A percentile compares a stretch with the other conserved stretches of the same genome.
phyloP scores from a whole-genome alignment of 2,113 vertebrate species.

The Notothenia rossii region DNA sequence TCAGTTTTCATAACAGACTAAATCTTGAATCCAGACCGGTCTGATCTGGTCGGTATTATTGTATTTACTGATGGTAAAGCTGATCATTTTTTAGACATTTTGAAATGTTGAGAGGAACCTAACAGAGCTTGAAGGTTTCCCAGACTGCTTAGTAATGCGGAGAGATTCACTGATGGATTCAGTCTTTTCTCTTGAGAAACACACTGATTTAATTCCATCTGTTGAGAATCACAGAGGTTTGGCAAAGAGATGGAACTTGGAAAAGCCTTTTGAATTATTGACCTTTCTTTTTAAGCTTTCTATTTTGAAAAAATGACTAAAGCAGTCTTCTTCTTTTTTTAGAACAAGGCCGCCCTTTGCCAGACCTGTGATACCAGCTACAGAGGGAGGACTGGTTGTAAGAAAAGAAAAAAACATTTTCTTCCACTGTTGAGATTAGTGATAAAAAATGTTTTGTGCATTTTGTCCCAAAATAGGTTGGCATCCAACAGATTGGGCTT shows the following conservation, averaged over 20 bases:
- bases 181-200: conserved; percentile 47
- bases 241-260: conserved; percentile 23
- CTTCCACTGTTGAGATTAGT: not conserved
- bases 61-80: not conserved
- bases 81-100: not conserved
- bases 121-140: conserved; percentile 22
- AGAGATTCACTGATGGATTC: conserved; percentile 31
- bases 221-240: conserved; percentile 45
- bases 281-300: conserved; percentile 26
- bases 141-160: conserved; percentile 20
- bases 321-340: conserved; percentile 6
- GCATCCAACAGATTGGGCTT: not conserved
- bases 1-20: not conserved
- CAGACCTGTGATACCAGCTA: not conserved
- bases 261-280: conserved; percentile 34
- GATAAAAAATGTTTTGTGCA: too few species aligned
- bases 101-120: conserved; percentile 6
- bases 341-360: not conserved
- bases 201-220: conserved; percentile 42
- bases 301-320: conserved; percentile 18
- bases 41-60: not conserved
- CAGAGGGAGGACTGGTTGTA: not conserved
- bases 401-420: not conserved
- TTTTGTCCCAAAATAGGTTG: not conserved
- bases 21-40: not conserved